phyloP scores from a whole-genome alignment of 2,888 invertebrate species.

The Agonopterix heracliana region DNA sequence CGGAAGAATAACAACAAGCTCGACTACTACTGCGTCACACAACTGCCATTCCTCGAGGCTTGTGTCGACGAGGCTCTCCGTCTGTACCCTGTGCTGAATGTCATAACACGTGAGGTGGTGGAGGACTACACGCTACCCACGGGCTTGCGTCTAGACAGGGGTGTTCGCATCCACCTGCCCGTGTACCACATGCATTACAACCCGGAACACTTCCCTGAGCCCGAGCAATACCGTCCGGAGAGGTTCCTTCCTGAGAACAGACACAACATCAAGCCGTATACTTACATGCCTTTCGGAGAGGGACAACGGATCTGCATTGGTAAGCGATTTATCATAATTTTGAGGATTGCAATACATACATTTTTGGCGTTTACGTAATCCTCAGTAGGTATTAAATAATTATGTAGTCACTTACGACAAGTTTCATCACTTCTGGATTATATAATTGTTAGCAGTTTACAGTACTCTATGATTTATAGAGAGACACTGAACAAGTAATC shows the following conservation, averaged over 20 bases:
- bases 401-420: too few species aligned
- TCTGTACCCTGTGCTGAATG: slow-evolving; percentile 41
- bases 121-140: too few species aligned
- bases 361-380: too few species aligned
- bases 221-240: slow-evolving; percentile 43
- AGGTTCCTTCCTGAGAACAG: slow-evolving; percentile 31
- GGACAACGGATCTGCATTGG: slow-evolving; percentile 31
- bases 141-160: slow-evolving; percentile 29
- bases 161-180: slow-evolving; percentile 46
- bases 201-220: slow-evolving; percentile 25
- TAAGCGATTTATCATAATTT: background rate
- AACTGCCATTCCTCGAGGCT: slow-evolving; percentile 36
- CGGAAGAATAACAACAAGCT: slow-evolving; percentile 7
- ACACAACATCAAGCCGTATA: slow-evolving; percentile 36
- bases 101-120: slow-evolving; percentile 39
- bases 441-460: too few species aligned
- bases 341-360: background rate
- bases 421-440: too few species aligned
- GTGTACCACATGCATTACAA: slow-evolving; percentile 40
- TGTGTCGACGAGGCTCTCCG: slow-evolving; percentile 36
- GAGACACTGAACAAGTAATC: too few species aligned
- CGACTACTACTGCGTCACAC: slow-evolving; percentile 35
- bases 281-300: slow-evolving; percentile 55
- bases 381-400: too few species aligned
- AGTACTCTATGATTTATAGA: too few species aligned